phyloP scores from a whole-genome alignment of 2,888 invertebrate species.

The Drosophila siamana region DNA sequence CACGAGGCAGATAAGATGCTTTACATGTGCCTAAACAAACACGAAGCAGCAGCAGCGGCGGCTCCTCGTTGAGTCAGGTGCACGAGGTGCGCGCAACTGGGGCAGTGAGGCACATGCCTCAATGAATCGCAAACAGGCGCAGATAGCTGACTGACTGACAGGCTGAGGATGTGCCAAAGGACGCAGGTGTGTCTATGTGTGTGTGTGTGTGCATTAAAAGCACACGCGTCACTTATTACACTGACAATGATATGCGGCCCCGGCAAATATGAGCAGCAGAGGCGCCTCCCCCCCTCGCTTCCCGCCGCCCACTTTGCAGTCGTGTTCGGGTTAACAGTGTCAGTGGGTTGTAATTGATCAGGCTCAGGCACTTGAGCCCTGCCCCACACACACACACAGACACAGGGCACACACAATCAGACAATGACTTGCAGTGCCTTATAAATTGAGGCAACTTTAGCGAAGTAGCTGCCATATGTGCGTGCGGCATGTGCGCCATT shows the following conservation, averaged over 20 bases:
- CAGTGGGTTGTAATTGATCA: slow-evolving; percentile 76
- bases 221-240: slow-evolving; percentile 77
- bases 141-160: slow-evolving; percentile 12
- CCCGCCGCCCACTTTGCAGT: no score
- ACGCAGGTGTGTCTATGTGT: slow-evolving; percentile 31
- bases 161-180: slow-evolving; percentile 4
- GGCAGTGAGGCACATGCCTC: slow-evolving; percentile 71
- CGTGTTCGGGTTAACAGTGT: slow-evolving; percentile 54
- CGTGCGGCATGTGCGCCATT: slow-evolving; percentile 23
- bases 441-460: slow-evolving; percentile 60
- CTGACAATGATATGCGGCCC: slow-evolving; percentile 73
- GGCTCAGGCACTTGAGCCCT: slow-evolving; percentile 50
- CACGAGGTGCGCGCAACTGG: slow-evolving; percentile 62
- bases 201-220: slow-evolving; percentile 51
- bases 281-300: no score
- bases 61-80: slow-evolving; percentile 59
- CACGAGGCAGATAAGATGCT: slow-evolving; percentile 74
- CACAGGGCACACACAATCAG: slow-evolving; percentile 60
- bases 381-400: slow-evolving; percentile 8
- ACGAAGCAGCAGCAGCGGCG: not conserved
- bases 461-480: not conserved
- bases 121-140: slow-evolving; percentile 69
- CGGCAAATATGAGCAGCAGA: slow-evolving; percentile 43
- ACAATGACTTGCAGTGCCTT: slow-evolving; percentile 70
- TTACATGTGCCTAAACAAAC: slow-evolving; percentile 80